phyloP scores from a whole-genome alignment of 1,140 invertebrate species.

The Druon quercuslanigerum region DNA sequence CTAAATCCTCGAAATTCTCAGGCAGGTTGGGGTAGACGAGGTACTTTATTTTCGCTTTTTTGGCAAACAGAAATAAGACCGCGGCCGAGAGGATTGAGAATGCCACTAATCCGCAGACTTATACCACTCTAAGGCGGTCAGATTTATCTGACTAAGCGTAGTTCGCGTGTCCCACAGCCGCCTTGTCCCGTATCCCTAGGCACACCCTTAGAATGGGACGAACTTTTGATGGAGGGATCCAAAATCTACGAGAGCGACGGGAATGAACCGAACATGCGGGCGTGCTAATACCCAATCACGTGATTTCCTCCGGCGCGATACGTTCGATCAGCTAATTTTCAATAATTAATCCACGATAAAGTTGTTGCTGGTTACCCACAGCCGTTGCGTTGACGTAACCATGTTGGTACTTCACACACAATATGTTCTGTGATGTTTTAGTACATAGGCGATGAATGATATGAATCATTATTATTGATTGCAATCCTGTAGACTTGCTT shows the following conservation, averaged over 20 bases:
- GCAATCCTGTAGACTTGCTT: conserved; percentile 12
- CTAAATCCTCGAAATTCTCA: too few relatives aligned
- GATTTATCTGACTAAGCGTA: conserved; percentile 73
- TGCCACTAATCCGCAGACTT: conserved; percentile 73
- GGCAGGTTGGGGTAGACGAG: neutral
- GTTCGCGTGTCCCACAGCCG: conserved; percentile 47
- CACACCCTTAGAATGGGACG: conserved; percentile 43
- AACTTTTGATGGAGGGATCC: conserved; percentile 34
- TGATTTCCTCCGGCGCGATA: conserved; percentile 48
- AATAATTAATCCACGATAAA: conserved; percentile 62
- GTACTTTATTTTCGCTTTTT: conserved; percentile 12
- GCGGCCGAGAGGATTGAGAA: conserved; percentile 48
- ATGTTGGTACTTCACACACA: neutral
- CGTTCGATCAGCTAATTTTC: conserved; percentile 64
- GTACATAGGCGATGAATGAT: conserved; percentile 4
- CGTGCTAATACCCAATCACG: conserved; percentile 62
- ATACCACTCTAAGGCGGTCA: conserved; percentile 71
- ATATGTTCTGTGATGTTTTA: conserved; percentile 1
- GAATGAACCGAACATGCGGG: conserved; percentile 57
- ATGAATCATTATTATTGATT: conserved; percentile 7
- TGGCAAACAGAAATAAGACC: conserved; percentile 33
- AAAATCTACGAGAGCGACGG: conserved; percentile 48
- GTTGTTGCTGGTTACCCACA: conserved; percentile 44
- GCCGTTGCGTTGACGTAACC: conserved; percentile 9
- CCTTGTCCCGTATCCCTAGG: conserved; percentile 49